A percentile compares a stretch with the other conserved stretches of the same genome.
Conservation (phyloP, 2,797 vertebrate species). For the Lepus townsendii region DNA sequence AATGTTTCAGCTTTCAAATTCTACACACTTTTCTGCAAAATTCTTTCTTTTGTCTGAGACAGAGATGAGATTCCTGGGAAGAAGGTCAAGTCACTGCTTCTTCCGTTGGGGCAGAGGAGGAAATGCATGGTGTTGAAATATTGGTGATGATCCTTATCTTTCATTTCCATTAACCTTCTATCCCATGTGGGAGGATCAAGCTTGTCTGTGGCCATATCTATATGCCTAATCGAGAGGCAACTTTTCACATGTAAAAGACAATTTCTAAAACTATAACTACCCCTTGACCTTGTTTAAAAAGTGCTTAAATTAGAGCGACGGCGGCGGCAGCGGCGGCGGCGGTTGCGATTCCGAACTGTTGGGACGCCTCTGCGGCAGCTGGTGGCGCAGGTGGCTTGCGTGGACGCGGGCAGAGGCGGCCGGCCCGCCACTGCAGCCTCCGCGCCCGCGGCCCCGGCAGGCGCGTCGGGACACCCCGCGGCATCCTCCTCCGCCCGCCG, state of each 20-base stretch:
- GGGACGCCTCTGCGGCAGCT: slow-evolving; percentile 82
- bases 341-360: slow-evolving; percentile 65
- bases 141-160: neutral
- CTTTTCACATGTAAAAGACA: neutral
- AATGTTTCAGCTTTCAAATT: neutral
- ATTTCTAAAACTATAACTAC: neutral
- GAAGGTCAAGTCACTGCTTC: neutral
- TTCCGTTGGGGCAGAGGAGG: neutral
- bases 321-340: slow-evolving; percentile 46
- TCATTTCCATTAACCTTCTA: neutral
- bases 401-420: slow-evolving; percentile 62
- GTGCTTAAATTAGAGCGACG: neutral
- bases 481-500: slow-evolving; percentile 49
- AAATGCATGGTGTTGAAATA: neutral
- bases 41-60: neutral
- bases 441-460: slow-evolving; percentile 43
- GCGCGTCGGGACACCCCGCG: slow-evolving; percentile 65
- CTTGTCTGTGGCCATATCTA: rapidly evolving
- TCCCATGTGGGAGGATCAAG: neutral
- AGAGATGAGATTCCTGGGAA: neutral
- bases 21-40: rapidly evolving
- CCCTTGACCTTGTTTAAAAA: neutral
- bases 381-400: slow-evolving; percentile 82
- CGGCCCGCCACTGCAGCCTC: slow-evolving; percentile 59
- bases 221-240: neutral